Base-by-base conservation (phyloP, 1,140 invertebrate species). In the Thalassaphorura encarpata region DNA sequence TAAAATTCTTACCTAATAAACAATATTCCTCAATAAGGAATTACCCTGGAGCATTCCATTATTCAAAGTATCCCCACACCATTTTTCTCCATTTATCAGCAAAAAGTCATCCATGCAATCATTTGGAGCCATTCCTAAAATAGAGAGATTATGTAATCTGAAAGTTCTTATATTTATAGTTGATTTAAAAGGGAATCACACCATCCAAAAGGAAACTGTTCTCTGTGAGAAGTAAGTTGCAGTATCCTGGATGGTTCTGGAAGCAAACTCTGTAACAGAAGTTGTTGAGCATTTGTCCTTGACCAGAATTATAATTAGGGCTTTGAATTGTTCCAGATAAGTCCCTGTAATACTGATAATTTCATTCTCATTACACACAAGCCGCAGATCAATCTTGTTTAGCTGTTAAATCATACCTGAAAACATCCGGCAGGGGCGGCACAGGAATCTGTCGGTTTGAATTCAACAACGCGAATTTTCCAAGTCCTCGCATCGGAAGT, bases 391-490 rank as follows among this genome's bases (percentile, higher is more conserved):
- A 50, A 19, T 33, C 4, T 19, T 26, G 13, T 18, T n/a, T n/a
- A n/a, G n/a, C n/a, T n/a, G n/a, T n/a, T n/a, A 33, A 43, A 45
- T 23, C n/a, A 15, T 54, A 64, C 63, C 47, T 61, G 60, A 19
- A 3, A 21, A 66, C 85, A 88, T 56, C 81, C 75, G 19, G 64
- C 66, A 13, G 77, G 73, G 26, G 76, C 80, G 54, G 71, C 56
- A 18, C 78, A 75, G 1, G 75, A 71, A 43, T 75, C 68, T 53
- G 27, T 62, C 52, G 60, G 62, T 23, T 66, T 68, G 41, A 80
- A 66, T 64, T 81, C 80, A 28, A 73, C 73, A 36, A 85, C 73
- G 70, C 79, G 77, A 39, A 87, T 80, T 58, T 80, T 79, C 69
- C 82, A 85, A 1, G 54, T 58, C 18, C 70, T 45, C 15, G 2